Percentiles rank a stretch among this genome's conserved stretches.
These are phyloP conservation scores for Sminthurinus signatus DNA, from an alignment of 1,140 invertebrate genomes.

Conservation along the genomic window DNA sequence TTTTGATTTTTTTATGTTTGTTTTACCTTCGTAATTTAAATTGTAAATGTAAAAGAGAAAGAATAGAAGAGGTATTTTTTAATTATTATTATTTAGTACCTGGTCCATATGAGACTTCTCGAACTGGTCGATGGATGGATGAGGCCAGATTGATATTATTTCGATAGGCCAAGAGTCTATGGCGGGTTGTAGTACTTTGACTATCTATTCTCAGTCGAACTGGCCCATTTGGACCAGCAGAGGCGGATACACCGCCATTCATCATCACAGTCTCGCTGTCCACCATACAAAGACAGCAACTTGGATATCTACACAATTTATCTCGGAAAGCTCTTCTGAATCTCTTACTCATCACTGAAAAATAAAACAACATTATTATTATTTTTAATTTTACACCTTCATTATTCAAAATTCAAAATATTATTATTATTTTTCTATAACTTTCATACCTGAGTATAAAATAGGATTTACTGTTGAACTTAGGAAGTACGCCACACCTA, in stretches of 20 bases:
- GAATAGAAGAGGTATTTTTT: too few species aligned
- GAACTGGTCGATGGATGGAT: constrained; percentile 10
- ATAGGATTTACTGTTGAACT: constrained; percentile 85
- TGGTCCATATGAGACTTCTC: constrained; percentile 23
- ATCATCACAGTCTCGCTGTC: constrained; percentile 31
- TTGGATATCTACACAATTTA: constrained; percentile 30
- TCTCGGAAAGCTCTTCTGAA: constrained; percentile 55
- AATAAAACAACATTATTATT: not conserved
- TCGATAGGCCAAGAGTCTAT: constrained; percentile 33
- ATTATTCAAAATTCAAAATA: too few species aligned
- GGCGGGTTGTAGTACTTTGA: constrained; percentile 35
- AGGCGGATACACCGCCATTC: constrained; percentile 25
- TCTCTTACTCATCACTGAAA: constrained; percentile 73
- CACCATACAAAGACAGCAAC: constrained; percentile 35
- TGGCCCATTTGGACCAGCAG: constrained; percentile 16
- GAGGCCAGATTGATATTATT: constrained; percentile 17
- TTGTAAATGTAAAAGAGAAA: too few species aligned
- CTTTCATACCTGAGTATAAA: constrained; percentile 54
- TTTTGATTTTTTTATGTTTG: too few species aligned
- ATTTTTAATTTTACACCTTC: too few species aligned
- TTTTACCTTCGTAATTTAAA: too few species aligned
- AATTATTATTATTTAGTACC: too few species aligned
- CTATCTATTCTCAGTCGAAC: constrained; percentile 27
- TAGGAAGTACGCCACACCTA: constrained; percentile 78
- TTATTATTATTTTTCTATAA: too few species aligned